These are phyloP conservation scores for Catocala sponsa DNA, from an alignment of 2,888 invertebrate genomes.

Conservation along the genomic window DNA sequence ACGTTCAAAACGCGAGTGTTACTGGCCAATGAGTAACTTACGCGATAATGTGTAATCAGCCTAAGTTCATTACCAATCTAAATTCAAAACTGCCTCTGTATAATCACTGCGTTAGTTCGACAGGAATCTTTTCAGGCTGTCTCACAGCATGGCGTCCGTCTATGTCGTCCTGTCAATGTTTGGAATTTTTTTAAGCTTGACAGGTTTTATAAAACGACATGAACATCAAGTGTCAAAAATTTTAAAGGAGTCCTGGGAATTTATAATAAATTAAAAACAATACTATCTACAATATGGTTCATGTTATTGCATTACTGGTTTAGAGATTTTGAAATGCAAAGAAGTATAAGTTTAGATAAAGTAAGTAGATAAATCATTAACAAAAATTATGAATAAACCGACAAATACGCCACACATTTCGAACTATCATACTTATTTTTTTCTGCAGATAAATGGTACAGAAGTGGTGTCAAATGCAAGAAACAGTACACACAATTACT, in stretches of 20 bases:
- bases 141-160: constrained; percentile 7
- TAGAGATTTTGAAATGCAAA: constrained; percentile 81
- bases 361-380: constrained; percentile 50
- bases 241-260: constrained; percentile 71
- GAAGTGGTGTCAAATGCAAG: constrained; percentile 69
- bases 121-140: not conserved
- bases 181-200: constrained; percentile 66
- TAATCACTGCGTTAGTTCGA: too few species aligned
- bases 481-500: constrained; percentile 55
- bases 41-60: too few species aligned
- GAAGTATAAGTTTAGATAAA: constrained; percentile 76
- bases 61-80: too few species aligned
- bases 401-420: not conserved
- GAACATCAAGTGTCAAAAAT: constrained; percentile 75
- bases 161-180: constrained; percentile 59
- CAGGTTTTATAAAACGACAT: constrained; percentile 65
- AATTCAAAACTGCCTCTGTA: too few species aligned
- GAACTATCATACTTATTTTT: constrained; percentile 4
- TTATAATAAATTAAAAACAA: constrained; percentile 69
- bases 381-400: constrained; percentile 21
- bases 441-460: constrained; percentile 66
- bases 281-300: constrained; percentile 74
- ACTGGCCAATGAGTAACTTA: too few species aligned
- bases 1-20: too few species aligned
- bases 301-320: constrained; percentile 70